phyloP scores from a whole-genome alignment of 2,113 vertebrate species.

The Mustelus asterias region DNA sequence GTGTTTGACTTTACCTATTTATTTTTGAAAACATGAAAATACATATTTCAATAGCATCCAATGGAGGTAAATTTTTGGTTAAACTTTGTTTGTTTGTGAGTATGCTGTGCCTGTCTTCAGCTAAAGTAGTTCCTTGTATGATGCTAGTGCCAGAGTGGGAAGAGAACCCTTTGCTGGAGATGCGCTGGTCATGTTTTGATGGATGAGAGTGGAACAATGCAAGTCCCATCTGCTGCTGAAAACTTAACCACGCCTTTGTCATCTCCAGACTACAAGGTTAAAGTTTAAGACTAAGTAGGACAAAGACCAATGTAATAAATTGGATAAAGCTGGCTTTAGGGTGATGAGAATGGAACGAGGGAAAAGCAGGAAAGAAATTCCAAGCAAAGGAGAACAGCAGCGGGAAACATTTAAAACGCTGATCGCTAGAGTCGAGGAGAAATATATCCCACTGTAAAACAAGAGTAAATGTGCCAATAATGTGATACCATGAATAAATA shows the following conservation, averaged over 20 bases:
- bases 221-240: background rate
- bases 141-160: background rate
- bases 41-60: background rate
- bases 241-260: background rate
- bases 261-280: background rate
- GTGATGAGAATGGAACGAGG: background rate
- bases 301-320: background rate
- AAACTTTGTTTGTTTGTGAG: background rate
- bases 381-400: background rate
- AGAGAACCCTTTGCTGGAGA: background rate
- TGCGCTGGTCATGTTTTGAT: background rate
- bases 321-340: background rate
- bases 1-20: background rate
- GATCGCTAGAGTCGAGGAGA: background rate
- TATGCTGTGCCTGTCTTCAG: background rate
- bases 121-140: background rate
- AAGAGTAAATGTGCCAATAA: background rate
- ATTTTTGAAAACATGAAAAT: background rate
- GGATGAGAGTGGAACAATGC: background rate
- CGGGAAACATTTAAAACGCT: background rate
- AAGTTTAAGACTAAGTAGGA: background rate
- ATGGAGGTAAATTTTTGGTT: background rate
- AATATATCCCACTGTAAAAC: background rate
- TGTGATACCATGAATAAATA: background rate
- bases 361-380: background rate